Conservation (phyloP, 2,113 vertebrate genomes). For the Macrotis lagotis region DNA sequence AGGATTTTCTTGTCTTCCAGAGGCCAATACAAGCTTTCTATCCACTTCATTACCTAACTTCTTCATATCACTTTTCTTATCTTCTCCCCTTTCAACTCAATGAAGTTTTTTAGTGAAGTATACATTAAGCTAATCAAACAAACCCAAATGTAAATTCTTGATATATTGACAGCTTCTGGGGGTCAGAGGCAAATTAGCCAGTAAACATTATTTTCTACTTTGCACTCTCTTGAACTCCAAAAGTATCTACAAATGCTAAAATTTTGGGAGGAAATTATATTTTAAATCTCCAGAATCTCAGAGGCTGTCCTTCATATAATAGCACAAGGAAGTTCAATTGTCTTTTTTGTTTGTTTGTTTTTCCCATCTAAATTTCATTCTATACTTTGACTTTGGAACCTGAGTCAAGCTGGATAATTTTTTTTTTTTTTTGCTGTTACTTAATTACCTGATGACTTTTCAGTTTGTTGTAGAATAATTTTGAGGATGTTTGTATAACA, state of each 20-base stretch:
- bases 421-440: slow-evolving; percentile 49
- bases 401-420: slow-evolving; percentile 51
- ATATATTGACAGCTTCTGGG: neutral
- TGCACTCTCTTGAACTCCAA: slow-evolving; percentile 45
- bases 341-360: slow-evolving; percentile 47
- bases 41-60: neutral
- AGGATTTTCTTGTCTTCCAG: neutral
- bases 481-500: neutral
- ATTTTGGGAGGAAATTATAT: slow-evolving; percentile 52
- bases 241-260: slow-evolving; percentile 43
- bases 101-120: neutral
- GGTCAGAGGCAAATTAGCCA: slow-evolving; percentile 1
- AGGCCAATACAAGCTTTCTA: neutral
- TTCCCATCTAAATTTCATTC: slow-evolving; percentile 48
- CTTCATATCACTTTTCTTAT: neutral
- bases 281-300: slow-evolving; percentile 43
- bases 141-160: neutral
- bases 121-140: neutral
- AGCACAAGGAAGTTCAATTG: slow-evolving; percentile 33
- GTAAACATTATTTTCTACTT: neutral
- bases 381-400: slow-evolving; percentile 60
- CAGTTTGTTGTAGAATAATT: neutral
- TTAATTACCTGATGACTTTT: slow-evolving; percentile 49
- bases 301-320: slow-evolving; percentile 51
- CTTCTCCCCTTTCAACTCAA: neutral